Evolutionary conservation across 2,888 invertebrate genomes (phyloP), one percentile per base, ranked within the genome.

Genomic region (Oscheius sp.): DNA sequence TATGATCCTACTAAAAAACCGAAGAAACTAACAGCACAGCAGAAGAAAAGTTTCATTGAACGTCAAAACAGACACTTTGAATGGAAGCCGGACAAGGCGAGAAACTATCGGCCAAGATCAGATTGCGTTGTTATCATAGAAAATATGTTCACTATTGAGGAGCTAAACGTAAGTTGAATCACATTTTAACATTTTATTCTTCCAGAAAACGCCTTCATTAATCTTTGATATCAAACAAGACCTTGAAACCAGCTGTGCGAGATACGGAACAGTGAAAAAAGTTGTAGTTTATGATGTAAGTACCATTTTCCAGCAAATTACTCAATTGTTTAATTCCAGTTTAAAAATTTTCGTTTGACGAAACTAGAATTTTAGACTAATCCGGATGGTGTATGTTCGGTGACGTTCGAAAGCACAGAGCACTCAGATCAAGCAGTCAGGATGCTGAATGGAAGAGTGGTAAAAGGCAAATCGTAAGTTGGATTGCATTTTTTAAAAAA

Each of bases 301-400:
- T 90, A n/a, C n/a, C n/a, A n/a, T n/a, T n/a, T n/a, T n/a, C n/a
- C n/a, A n/a, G n/a, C n/a, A n/a, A n/a, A n/a, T n/a, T 34, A n/a
- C 39, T 29, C n/a, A n/a, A 29, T 45, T 45, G 2, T 55, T 31
- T 1, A 17, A 31, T 15, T 33, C 12, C 2, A 27, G 25, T 10
- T 25, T 20, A 39, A 8, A 23, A 27, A 23, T 8, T 45, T 31
- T 29, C 48, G 12, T 25, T 63, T 45, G 20, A 25, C 37, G 6
- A 15, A 17, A 46, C 46, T 20, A 46, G 31, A 29, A 3, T 57
- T 81, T 84, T 83, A 48, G 87, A 92, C 92, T 90, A 93, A 78
- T 93, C 92, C 93, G 0, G 96, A 96, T 83, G 98, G 98, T 25
- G 92, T 97, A 0, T 94, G 93, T 0, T 93, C 95, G 82, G 91